Evolutionary conservation across 2,888 invertebrate species (phyloP).

Genomic region (Pachymerium ferrugineum): DNA sequence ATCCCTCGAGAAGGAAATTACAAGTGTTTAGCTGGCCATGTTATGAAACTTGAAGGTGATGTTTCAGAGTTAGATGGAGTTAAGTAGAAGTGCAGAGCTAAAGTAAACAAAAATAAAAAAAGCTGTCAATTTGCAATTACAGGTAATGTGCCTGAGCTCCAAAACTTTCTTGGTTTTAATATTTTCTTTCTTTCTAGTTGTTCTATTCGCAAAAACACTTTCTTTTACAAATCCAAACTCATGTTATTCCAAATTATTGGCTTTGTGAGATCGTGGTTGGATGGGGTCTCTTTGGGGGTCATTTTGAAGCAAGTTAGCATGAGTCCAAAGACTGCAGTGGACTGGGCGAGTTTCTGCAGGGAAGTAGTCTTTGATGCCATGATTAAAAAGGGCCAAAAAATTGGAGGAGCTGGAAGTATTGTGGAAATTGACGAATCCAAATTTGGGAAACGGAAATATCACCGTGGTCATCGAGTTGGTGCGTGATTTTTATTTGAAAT

Average conservation of each 20-base stretch:
- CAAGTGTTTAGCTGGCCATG: too few species aligned
- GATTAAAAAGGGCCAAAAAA: neutral
- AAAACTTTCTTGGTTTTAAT: too few species aligned
- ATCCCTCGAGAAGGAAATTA: too few species aligned
- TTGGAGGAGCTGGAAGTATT: neutral
- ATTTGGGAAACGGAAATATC: constrained; percentile 26
- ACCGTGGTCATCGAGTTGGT: neutral
- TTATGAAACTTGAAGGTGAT: too few species aligned
- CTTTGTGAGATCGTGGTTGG: neutral
- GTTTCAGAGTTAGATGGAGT: too few species aligned
- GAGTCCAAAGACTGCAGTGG: neutral
- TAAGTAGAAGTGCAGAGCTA: too few species aligned
- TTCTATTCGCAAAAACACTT: neutral
- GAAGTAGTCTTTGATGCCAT: constrained; percentile 21
- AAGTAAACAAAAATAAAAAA: too few species aligned
- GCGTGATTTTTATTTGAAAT: neutral
- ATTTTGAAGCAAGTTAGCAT: neutral
- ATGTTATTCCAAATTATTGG: neutral
- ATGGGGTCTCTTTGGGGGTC: neutral
- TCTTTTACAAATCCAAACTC: neutral
- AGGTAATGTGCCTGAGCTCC: too few species aligned
- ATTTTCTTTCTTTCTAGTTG: neutral
- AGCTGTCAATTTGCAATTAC: neutral
- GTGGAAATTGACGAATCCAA: constrained; percentile 31
- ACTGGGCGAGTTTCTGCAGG: constrained; percentile 30